A percentile compares a stretch with the other conserved stretches of the same genome.
These are phyloP conservation scores for Halictus ligatus DNA, from an alignment of 2,888 invertebrate genomes.

Conservation along the genomic window DNA sequence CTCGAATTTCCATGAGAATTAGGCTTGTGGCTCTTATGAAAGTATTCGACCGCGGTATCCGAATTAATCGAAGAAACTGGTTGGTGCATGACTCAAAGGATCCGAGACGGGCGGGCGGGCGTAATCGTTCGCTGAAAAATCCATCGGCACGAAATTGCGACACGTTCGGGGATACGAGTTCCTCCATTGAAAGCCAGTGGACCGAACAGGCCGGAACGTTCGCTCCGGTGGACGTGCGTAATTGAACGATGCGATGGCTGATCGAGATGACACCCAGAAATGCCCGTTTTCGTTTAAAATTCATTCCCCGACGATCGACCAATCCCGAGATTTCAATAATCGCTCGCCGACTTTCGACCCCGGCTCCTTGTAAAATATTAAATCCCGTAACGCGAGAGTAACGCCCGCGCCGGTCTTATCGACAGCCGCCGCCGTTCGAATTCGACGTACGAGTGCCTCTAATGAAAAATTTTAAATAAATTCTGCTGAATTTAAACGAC, in stretches of 20 bases:
- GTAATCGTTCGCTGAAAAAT: conserved; percentile 25
- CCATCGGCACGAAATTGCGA: conserved; percentile 35
- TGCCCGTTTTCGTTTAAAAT: conserved; percentile 47
- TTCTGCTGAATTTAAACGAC: neutral
- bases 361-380: conserved; percentile 13
- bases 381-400: neutral
- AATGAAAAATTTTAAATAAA: neutral
- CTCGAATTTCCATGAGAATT: neutral
- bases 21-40: neutral
- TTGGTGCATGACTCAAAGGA: neutral
- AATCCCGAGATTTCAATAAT: conserved; percentile 47
- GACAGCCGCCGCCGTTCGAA: neutral
- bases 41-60: neutral
- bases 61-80: conserved; percentile 3
- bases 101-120: neutral
- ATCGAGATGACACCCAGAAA: conserved; percentile 51
- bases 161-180: conserved; percentile 28
- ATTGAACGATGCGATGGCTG: conserved; percentile 51
- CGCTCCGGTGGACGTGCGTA: conserved; percentile 52
- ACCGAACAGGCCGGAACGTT: conserved; percentile 47
- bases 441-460: neutral
- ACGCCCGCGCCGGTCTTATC: neutral
- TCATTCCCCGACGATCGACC: conserved; percentile 32
- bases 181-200: conserved; percentile 37
- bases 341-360: conserved; percentile 2